phyloP scores from a whole-genome alignment of 2,113 vertebrate genomes.

The Pteropus alecto region DNA sequence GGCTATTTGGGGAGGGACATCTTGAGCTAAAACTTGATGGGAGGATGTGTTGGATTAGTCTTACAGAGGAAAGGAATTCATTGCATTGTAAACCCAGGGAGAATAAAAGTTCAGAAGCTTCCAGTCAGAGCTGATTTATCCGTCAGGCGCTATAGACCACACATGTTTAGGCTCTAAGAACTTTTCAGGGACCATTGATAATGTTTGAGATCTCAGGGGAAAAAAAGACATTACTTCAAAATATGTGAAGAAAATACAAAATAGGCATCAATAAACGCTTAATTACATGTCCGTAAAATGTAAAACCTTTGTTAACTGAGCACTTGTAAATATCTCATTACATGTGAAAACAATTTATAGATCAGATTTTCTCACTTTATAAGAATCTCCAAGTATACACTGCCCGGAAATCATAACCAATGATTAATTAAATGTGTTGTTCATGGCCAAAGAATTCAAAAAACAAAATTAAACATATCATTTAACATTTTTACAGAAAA shows the following conservation, averaged over 20 bases:
- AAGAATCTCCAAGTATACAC: neutral
- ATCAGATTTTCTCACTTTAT: neutral
- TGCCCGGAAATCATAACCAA: neutral
- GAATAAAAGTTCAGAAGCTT: neutral
- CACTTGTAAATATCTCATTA: neutral
- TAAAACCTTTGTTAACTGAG: neutral
- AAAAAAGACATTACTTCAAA: neutral
- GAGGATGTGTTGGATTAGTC: neutral
- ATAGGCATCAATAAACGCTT: neutral
- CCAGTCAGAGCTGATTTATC: neutral
- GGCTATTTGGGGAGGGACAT: neutral
- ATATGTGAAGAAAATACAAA: neutral
- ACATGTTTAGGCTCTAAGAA: neutral
- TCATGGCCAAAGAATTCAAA: neutral
- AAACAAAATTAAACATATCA: constrained; percentile 11
- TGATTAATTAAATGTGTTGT: neutral
- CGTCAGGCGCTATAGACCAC: neutral
- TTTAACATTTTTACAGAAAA: neutral
- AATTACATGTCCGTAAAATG: neutral
- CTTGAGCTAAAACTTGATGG: neutral
- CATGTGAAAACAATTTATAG: neutral
- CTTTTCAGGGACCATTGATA: neutral
- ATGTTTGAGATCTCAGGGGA: neutral
- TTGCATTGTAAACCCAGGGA: neutral
- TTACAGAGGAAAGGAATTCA: neutral